Base-by-base conservation (phyloP, 2,113 vertebrate genomes). In the Tursiops truncatus region DNA sequence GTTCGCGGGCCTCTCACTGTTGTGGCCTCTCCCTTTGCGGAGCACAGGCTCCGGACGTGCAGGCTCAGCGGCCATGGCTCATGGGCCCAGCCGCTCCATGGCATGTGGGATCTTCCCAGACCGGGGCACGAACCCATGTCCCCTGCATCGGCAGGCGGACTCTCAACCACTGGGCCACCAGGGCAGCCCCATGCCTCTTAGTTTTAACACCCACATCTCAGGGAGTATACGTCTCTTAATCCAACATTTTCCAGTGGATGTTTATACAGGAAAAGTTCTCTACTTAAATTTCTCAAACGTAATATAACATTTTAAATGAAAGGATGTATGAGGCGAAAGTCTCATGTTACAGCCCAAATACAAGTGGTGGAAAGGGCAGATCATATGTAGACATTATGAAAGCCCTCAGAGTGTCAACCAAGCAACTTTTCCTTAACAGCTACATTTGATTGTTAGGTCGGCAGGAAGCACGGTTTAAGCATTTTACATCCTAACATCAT, bases 281-380 rank as follows among this genome's bases (percentile, higher is more conserved):
- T 67, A 93, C 47, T 50, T 67, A 67, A 31, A 62, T 76, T 89
- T 50, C 33, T 89, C 36, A 89, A 76, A 47, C 11, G 71, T 71
- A 76, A 85, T 41, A 70, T 60, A 70, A 87, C 25, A 76, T 60
- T 93, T 70, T 79, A 90, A 89, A 89, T 12, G 63, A 90, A 90
- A 70, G 70, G 33, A 70, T 10, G 10, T 10, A 28, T 23, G 38
- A 60, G 50, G 41, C 41, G 4, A 11, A 67, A 79, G 86, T 62
- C 63, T 79, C n/a, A 71, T 8, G 56, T 85, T 80, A 79, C 80
- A 90, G 36, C 94, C n/a, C 44, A 53, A 90, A 85, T 53, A 83
- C 3, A 70, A 89, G 2, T 20, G 65, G 25, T 71, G 1, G 63
- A 80, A 96, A 90, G n/a, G 23, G 56, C 65, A 56, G 28, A 53